Conservation (phyloP, 1,140 invertebrate species). For the Limonius californicus region DNA sequence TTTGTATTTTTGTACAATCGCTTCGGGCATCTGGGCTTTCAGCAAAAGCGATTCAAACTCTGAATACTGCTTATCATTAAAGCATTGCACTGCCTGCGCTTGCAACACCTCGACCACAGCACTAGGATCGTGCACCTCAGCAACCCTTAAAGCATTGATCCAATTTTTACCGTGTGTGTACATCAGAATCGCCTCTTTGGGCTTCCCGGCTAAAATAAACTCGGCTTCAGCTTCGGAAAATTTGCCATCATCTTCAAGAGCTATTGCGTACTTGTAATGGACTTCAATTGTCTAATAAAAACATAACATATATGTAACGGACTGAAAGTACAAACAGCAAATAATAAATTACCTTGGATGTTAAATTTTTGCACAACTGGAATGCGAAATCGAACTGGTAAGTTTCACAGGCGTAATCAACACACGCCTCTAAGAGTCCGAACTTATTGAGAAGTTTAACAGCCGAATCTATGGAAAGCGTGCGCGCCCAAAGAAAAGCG, state of each 20-base stretch:
- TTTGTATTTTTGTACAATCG: slow-evolving; percentile 90
- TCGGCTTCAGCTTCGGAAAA: slow-evolving; percentile 87
- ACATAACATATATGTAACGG: too few species aligned
- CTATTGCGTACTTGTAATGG: slow-evolving; percentile 83
- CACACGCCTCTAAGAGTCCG: slow-evolving; percentile 79
- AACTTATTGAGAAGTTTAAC: slow-evolving; percentile 84
- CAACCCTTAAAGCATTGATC: slow-evolving; percentile 81
- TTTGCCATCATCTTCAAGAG: slow-evolving; percentile 83
- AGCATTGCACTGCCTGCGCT: slow-evolving; percentile 68
- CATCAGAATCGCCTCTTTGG: slow-evolving; percentile 94
- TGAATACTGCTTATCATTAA: slow-evolving; percentile 68
- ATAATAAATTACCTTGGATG: slow-evolving; percentile 36
- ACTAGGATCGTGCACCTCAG: slow-evolving; percentile 77
- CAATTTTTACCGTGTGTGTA: slow-evolving; percentile 87
- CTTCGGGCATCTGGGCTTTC: slow-evolving; percentile 85
- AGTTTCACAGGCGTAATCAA: slow-evolving; percentile 88
- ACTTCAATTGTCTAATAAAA: slow-evolving; percentile 62
- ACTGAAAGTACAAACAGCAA: too few species aligned
- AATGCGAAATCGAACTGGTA: slow-evolving; percentile 89
- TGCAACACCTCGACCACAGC: slow-evolving; percentile 84
- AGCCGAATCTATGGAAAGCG: slow-evolving; percentile 84
- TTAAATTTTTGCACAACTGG: slow-evolving; percentile 60
- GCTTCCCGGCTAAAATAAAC: slow-evolving; percentile 84
- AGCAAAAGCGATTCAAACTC: slow-evolving; percentile 87
- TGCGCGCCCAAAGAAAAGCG: slow-evolving; percentile 90